Evolutionary conservation across 1,140 invertebrate species (phyloP), one percentile per base, ranked within the genome.

Genomic region (Triops longicaudatus): DNA sequence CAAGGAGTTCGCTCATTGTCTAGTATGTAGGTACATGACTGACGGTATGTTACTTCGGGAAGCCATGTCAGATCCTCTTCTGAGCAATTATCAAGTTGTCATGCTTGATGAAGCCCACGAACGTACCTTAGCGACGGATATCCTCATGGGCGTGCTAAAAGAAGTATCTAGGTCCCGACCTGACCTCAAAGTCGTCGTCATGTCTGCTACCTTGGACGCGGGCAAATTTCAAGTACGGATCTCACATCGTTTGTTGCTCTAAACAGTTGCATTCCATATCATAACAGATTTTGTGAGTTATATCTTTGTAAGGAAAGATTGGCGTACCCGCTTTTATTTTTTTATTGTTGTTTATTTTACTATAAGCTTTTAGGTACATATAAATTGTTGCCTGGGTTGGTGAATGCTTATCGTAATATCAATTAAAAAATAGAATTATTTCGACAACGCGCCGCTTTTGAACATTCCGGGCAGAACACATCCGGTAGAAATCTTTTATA

Each of bases 21-120:
- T 75, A 79, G 72, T 79, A 80, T 81, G 72, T 82, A 91, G 90
- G 82, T 99, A 99, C 83, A 97, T 99, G 93, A 99, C 98, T 12
- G 98, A 99, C 83, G 98, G 98, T 96, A 99, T 99, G 98, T 89
- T 99, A 82, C 86, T 99, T 27, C 87, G 98, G 77, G 98, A 99
- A 87, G 98, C 95, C 0, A 99, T 99, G 98, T 98, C 96, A 5
- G 97, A 99, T 86, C 98, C 98, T 0, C 93, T 99, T 89, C 84
- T 99, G 22, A 96, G 99, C 81, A 91, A 92, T 74, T 99, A 99
- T 85, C 93, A 97, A 83, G 93, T 95, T 1, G 95, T 99, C 77
- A 85, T 99, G 43, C 89, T 99, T 31, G 98, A 99, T 83, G 98
- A 99, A 85, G 98, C 98, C 83, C 98, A 99, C 84, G 98, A 99